Base-by-base conservation (phyloP, 2,888 invertebrate genomes). In the Hemicrepidius hirtus region DNA sequence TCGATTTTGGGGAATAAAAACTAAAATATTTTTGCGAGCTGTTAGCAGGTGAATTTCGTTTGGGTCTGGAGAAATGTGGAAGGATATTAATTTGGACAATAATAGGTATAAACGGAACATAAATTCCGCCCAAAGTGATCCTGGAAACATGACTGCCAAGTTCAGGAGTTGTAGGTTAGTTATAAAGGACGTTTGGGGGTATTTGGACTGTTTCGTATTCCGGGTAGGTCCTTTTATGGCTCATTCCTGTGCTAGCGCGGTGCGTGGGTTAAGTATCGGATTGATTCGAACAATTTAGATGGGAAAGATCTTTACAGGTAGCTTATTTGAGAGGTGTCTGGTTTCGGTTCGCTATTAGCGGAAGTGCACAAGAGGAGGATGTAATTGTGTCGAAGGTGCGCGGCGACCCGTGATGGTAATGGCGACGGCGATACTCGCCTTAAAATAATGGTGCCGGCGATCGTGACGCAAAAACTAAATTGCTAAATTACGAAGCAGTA, bases 401-500 rank as follows among this genome's bases (percentile, higher is more conserved):
- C 40, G 16, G 20, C 49, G 49, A 24, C 5, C 44, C 32, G 44
- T 63, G 68, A 44, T 50, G 57, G 62, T 73, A 73, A 71, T 69
- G 62, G 71, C 37, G 40, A 60, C 69, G 73, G 74, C 35, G 64
- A 65, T 68, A 71, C 66, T 60, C 66, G 37, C 67, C 64, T 77
- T 69, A 68, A 75, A 75, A 78, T 75, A 79, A 78, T 72, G 73
- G 73, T 41, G 67, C 57, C 74, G 72, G 66, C 49, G 75, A 70
- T 75, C 78, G 76, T 75, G 79, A 76, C 68, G 74, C 71, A 82
- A 82, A 82, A 83, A 83, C 78, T 80, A 82, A 82, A 82, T 83
- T 83, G 82, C 81, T 81, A 79, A 83, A 82, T 84, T 83, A 82
- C 82, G 74, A 80, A 81, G 81, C 82, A 81, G 78, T 81, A 82